Evolutionary conservation across 2,797 vertebrate genomes (phyloP).

Genomic region (Etheostoma perlongum): DNA sequence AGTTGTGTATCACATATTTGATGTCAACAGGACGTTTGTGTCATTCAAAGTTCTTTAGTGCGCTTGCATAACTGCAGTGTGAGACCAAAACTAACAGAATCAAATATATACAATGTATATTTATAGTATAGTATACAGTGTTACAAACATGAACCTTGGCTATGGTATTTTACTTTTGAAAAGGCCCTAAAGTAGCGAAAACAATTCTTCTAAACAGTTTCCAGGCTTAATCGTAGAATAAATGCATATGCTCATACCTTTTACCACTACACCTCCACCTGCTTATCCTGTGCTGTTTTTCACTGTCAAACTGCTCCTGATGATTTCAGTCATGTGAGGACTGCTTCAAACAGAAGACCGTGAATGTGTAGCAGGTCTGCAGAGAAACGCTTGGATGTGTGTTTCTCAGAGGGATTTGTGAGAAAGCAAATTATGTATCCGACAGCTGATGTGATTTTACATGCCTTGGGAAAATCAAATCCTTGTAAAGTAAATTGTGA

Average conservation of each 20-base stretch:
- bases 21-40: no score
- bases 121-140: no score
- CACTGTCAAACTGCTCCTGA: conserved; percentile 24
- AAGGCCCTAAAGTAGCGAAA: not conserved
- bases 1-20: no score
- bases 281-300: conserved; percentile 15
- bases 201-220: not conserved
- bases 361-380: conserved; percentile 8
- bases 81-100: no score
- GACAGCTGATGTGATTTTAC: conserved; percentile 58
- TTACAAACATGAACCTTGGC: no score
- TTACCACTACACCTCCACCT: conserved; percentile 15
- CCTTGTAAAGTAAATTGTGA: conserved; percentile 31
- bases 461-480: conserved; percentile 41
- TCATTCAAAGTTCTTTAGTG: no score
- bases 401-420: conserved; percentile 39
- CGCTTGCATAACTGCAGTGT: no score
- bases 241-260: not conserved
- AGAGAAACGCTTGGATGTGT: conserved; percentile 20
- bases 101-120: no score
- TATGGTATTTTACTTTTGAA: no score
- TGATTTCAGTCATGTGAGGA: conserved; percentile 16
- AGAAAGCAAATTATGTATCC: conserved; percentile 48
- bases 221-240: not conserved
- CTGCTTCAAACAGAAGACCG: conserved; percentile 26